Conservation (phyloP, 2,797 vertebrate species). For the Amphiprion clarkii region DNA sequence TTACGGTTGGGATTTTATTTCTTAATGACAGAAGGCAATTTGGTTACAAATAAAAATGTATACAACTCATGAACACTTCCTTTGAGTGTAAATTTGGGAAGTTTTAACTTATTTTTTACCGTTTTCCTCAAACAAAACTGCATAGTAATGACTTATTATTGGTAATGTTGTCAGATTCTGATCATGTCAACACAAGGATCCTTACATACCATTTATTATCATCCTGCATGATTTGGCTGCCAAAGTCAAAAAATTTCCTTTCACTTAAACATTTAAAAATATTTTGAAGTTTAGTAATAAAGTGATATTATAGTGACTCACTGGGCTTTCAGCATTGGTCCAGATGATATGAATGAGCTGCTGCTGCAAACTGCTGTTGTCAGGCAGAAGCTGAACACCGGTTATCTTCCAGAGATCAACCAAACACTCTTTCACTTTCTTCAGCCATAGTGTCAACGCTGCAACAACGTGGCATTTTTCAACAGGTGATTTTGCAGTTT, state of each 20-base stretch:
- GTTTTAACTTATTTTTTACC: too few relatives aligned
- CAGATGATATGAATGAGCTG: constrained; percentile 86
- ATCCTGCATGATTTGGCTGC: neutral
- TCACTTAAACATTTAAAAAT: too few relatives aligned
- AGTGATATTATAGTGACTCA: constrained; percentile 69
- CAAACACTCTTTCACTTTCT: constrained; percentile 83
- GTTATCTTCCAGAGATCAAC: constrained; percentile 80
- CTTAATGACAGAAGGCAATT: too few relatives aligned
- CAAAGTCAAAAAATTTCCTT: neutral
- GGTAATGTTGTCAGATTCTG: neutral
- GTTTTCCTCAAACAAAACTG: neutral
- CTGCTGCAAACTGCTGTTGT: constrained; percentile 70
- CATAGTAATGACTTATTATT: neutral
- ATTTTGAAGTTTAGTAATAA: neutral
- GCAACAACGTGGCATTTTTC: constrained; percentile 48
- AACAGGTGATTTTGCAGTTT: constrained; percentile 3
- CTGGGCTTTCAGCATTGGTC: constrained; percentile 90
- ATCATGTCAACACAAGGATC: neutral
- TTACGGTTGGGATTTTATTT: neutral
- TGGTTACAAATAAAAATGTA: too few relatives aligned
- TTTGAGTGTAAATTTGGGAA: too few relatives aligned
- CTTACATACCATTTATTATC: neutral
- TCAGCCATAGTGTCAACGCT: constrained; percentile 91
- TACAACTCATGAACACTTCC: too few relatives aligned
- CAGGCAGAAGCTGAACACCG: constrained; percentile 71